Evolutionary conservation across 2,113 vertebrate genomes (phyloP).

Genomic region (Anseranas semipalmata): DNA sequence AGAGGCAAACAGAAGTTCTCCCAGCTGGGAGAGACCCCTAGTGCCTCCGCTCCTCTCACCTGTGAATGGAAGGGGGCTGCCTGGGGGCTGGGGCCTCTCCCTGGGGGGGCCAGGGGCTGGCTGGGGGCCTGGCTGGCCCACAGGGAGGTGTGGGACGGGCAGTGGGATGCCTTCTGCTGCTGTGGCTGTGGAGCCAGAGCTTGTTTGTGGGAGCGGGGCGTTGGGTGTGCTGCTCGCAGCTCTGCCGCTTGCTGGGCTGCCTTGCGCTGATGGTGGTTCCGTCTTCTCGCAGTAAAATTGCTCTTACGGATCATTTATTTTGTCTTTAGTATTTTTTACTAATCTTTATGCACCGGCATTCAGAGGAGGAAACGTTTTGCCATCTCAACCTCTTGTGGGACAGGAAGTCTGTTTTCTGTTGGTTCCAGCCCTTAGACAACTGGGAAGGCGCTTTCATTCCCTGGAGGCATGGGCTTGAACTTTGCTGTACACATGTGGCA

Average conservation of each 20-base stretch:
- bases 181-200: neutral
- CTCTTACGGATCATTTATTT: neutral
- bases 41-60: neutral
- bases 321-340: neutral
- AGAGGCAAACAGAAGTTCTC: neutral
- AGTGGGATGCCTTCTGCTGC: neutral
- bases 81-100: too few species aligned
- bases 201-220: neutral
- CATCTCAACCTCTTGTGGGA: neutral
- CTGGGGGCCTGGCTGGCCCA: neutral
- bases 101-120: too few species aligned
- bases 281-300: neutral
- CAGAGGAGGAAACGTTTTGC: neutral
- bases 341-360: neutral
- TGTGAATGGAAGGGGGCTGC: neutral
- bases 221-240: fast-evolving
- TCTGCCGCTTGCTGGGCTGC: fast-evolving
- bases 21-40: neutral
- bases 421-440: neutral
- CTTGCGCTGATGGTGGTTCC: neutral
- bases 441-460: neutral
- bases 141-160: neutral
- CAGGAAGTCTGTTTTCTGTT: neutral
- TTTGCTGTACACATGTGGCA: neutral
- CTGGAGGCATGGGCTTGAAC: neutral